Conservation (phyloP, 2,797 vertebrate genomes). For the Sebastes diaconus region DNA sequence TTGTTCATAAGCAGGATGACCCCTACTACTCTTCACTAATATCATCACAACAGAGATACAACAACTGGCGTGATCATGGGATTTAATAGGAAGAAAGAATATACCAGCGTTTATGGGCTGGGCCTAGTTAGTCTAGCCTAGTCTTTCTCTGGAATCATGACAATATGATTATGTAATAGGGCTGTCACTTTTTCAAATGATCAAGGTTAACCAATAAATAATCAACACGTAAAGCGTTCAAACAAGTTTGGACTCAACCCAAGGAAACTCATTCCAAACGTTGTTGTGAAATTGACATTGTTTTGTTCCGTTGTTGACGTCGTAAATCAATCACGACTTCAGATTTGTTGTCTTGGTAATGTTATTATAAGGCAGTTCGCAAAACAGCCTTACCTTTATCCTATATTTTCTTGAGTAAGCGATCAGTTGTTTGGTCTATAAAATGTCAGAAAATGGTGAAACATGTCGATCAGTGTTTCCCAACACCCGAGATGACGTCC, state of each 20-base stretch:
- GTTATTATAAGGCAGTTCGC: too few species aligned
- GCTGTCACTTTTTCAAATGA: not conserved
- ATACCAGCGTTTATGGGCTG: not conserved
- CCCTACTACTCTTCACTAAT: not conserved
- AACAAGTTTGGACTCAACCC: not conserved
- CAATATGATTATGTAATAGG: not conserved
- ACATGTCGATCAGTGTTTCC: too few species aligned
- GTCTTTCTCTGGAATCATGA: not conserved
- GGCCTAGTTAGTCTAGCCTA: not conserved
- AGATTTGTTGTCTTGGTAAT: not conserved
- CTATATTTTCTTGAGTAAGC: not conserved
- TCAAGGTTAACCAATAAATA: not conserved
- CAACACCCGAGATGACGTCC: too few species aligned
- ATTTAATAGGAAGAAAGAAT: not conserved
- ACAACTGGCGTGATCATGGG: not conserved
- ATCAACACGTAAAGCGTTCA: not conserved
- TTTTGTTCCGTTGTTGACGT: not conserved
- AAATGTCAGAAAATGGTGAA: too few species aligned
- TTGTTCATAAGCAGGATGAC: not conserved
- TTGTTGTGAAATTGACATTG: not conserved
- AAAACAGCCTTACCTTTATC: not conserved
- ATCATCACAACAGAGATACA: not conserved
- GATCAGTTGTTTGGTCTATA: too few species aligned
- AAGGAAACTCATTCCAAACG: not conserved
- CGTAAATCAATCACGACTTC: not conserved